Base-by-base conservation (phyloP, 2,797 vertebrate genomes). In the Pseudochirops corinnae region DNA sequence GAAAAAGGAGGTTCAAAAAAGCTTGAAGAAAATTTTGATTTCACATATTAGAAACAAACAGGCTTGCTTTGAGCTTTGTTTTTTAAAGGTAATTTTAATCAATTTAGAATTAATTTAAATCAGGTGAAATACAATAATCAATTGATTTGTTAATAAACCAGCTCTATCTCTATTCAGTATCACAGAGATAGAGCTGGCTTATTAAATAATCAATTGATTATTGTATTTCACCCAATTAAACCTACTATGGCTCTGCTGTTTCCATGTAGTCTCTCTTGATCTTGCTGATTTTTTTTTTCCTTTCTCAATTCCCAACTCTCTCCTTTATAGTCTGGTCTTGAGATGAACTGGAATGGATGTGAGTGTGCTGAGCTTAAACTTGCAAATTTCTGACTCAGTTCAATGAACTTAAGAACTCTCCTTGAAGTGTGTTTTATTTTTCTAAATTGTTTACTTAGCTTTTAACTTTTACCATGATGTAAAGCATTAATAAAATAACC, bases 321-420 rank as follows among this genome's bases (percentile, higher is more conserved):
- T 53, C 55, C 53, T n/a, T 14, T 90, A 12, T 33, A 92, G 9
- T 93, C 12, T 90, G 91, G 92, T 31, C 53, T 4, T 90, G 24
- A 87, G 93, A 60, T 92, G 21, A 33, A 94, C 10, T 93, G 26
- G 33, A 2, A 93, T 28, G 21, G 16, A 31, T 55, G 29, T 92
- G 33, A 53, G 5, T 53, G 56, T 74, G 33, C 1, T 9, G 53
- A 82, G 92, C 10, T 14, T 1, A 4, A 92, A 0, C 24, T 56
- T 50, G 56, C 2, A 90, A 0, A 6, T 92, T 94, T 97, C 4
- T 94, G n/a, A 92, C 21, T 90, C 1, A 18, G 21, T 74, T 95
- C 31, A 18, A 16, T 92, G n/a, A 90, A 31, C 18, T 95, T 94
- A 93, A 96, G 4, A 93, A 5, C 55, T 93, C 4, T 93, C 28